phyloP scores from a whole-genome alignment of 1,140 invertebrate genomes.

The Cherax destructor region DNA sequence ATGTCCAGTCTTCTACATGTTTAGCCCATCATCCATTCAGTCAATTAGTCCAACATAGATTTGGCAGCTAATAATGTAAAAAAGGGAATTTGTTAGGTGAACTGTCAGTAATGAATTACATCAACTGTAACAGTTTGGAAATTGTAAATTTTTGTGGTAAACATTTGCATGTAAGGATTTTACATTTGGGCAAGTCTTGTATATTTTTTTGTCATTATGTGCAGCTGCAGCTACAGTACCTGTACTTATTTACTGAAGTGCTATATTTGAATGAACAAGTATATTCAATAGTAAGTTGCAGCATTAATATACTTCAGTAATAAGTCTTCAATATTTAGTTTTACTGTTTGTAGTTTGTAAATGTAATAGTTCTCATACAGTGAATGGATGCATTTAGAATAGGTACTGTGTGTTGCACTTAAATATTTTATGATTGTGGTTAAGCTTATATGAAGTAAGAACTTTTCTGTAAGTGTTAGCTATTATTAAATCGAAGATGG shows the following conservation, averaged over 20 bases:
- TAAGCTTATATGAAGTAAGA: neutral
- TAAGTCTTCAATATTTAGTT: neutral
- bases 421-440: neutral
- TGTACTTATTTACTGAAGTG: neutral
- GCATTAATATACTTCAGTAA: neutral
- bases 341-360: neutral
- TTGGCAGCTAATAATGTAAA: too few species aligned
- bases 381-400: neutral
- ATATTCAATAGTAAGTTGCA: neutral
- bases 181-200: too few species aligned
- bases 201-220: neutral
- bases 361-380: neutral
- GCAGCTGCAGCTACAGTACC: neutral
- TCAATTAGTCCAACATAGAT: too few species aligned
- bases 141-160: too few species aligned
- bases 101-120: too few species aligned
- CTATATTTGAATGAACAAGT: neutral
- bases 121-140: too few species aligned
- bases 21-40: too few species aligned
- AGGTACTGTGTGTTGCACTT: neutral
- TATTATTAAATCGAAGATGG: neutral
- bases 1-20: too few species aligned
- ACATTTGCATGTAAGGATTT: too few species aligned
- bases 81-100: too few species aligned
- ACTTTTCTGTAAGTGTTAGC: neutral